phyloP scores from a whole-genome alignment of 2,113 vertebrate genomes.

The Condylura cristata region DNA sequence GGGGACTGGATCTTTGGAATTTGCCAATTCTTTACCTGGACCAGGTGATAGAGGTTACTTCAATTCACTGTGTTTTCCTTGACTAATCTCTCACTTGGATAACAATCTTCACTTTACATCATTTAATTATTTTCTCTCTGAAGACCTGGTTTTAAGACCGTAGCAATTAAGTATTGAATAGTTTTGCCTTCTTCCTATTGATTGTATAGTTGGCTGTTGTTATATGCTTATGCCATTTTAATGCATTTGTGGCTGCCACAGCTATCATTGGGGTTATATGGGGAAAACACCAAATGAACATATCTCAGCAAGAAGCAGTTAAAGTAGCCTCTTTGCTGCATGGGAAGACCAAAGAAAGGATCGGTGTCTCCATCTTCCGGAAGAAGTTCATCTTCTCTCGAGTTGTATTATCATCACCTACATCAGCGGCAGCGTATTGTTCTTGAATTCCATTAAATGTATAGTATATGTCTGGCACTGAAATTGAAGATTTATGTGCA shows the following conservation, averaged over 20 bases:
- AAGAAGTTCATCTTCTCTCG: not conserved
- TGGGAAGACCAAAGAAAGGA: not conserved
- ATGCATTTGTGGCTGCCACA: not conserved
- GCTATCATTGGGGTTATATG: not conserved
- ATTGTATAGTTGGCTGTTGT: not conserved
- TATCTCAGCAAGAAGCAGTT: not conserved
- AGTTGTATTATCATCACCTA: not conserved
- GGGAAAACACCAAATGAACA: not conserved
- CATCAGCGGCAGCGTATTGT: conserved; percentile 45
- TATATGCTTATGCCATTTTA: not conserved
- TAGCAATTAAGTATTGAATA: not conserved
- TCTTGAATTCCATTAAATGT: conserved; percentile 51
- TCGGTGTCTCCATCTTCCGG: not conserved
- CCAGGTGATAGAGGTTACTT: not conserved
- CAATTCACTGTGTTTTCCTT: not conserved
- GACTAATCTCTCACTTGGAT: not conserved
- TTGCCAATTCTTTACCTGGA: not conserved
- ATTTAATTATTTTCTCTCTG: not conserved
- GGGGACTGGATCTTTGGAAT: not conserved
- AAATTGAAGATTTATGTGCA: conserved; percentile 70
- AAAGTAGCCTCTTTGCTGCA: not conserved
- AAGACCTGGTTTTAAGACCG: not conserved
- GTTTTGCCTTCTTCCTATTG: not conserved
- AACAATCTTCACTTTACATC: not conserved
- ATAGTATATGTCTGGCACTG: not conserved